These are phyloP conservation scores for Camponotus pennsylvanicus DNA, from an alignment of 1,140 invertebrate genomes.

Conservation along the genomic window DNA sequence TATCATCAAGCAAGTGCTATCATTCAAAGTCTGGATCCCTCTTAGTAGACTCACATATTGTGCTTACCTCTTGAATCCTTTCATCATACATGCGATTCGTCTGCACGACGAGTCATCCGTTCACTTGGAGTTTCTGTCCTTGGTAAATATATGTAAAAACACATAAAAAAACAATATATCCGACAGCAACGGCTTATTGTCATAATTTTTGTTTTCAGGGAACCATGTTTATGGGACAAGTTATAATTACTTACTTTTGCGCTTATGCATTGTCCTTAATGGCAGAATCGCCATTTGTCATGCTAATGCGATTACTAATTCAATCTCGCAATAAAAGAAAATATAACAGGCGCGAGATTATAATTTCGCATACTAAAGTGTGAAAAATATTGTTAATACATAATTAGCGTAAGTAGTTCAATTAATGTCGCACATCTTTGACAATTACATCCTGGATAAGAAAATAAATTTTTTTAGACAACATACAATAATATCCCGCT, in stretches of 20 bases:
- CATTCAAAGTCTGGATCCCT: slow-evolving; percentile 84
- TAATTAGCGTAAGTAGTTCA: slow-evolving; percentile 3
- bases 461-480: not conserved
- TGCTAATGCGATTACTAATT: slow-evolving; percentile 72
- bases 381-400: not conserved
- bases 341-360: slow-evolving; percentile 36
- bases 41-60: slow-evolving; percentile 85
- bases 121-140: slow-evolving; percentile 77
- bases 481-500: not conserved
- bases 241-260: slow-evolving; percentile 73
- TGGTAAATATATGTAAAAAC: slow-evolving; percentile 74
- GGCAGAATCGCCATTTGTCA: slow-evolving; percentile 80
- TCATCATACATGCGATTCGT: slow-evolving; percentile 80
- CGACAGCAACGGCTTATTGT: not conserved
- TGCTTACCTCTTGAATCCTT: slow-evolving; percentile 86
- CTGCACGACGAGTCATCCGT: slow-evolving; percentile 60
- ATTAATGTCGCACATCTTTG: no score
- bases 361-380: not conserved
- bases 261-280: slow-evolving; percentile 77
- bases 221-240: slow-evolving; percentile 69
- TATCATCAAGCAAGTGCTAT: slow-evolving; percentile 83
- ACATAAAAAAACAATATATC: not conserved
- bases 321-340: slow-evolving; percentile 29
- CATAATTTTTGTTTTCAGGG: slow-evolving; percentile 67
- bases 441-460: not conserved